phyloP scores from a whole-genome alignment of 1,140 invertebrate genomes.

The Monochamus saltuarius region DNA sequence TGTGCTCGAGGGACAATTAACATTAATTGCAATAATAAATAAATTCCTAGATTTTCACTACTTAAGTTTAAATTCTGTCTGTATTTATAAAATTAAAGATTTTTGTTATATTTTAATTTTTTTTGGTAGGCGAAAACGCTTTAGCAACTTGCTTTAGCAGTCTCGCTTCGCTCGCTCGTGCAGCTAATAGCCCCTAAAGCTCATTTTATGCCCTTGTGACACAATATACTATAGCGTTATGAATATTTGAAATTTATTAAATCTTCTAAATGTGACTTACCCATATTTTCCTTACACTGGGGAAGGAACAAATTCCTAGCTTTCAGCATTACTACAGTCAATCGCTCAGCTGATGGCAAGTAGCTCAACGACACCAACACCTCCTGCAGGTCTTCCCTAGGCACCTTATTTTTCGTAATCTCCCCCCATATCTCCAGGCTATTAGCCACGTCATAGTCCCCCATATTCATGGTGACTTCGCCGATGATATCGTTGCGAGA shows the following conservation, averaged over 20 bases:
- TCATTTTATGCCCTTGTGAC: no score
- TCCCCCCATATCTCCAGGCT: slow-evolving; percentile 79
- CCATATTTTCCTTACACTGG: slow-evolving; percentile 63
- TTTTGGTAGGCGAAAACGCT: no score
- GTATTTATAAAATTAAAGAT: no score
- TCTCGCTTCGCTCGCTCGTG: slow-evolving; percentile 9
- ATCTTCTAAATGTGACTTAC: slow-evolving; percentile 51
- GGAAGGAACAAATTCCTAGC: slow-evolving; percentile 77
- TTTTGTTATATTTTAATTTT: no score
- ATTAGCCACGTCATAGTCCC: slow-evolving; percentile 67
- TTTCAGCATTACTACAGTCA: slow-evolving; percentile 81
- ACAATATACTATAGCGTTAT: no score
- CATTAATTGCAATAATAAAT: no score
- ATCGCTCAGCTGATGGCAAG: slow-evolving; percentile 79
- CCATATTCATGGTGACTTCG: slow-evolving; percentile 69
- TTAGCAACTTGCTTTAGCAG: slow-evolving; percentile 5
- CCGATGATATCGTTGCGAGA: slow-evolving; percentile 79
- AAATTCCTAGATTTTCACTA: no score
- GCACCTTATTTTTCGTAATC: slow-evolving; percentile 71
- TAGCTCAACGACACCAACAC: slow-evolving; percentile 81
- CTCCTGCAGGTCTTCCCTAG: slow-evolving; percentile 77
- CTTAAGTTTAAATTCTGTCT: no score
- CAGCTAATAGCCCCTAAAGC: no score
- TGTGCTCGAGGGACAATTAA: no score
- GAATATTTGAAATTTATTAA: no score